phyloP scores from a whole-genome alignment of 2,113 vertebrate genomes.

The Periophthalmus modestus region DNA sequence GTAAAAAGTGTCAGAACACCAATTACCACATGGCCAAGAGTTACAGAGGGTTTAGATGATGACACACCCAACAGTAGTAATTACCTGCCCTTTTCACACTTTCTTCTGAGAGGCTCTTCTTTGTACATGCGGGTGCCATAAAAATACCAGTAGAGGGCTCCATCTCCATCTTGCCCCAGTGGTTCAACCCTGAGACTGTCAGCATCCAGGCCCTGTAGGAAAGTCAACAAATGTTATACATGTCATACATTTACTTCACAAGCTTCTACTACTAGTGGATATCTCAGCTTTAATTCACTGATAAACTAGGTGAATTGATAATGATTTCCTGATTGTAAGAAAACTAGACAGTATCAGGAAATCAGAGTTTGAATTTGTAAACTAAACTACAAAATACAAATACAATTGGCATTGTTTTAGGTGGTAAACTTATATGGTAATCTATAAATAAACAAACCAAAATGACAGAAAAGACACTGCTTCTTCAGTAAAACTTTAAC shows the following conservation, averaged over 20 bases:
- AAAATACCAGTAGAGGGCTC: slow-evolving; percentile 98
- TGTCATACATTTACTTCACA: not conserved
- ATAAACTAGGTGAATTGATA: not conserved
- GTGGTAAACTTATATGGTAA: not conserved
- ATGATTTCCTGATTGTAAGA: not conserved
- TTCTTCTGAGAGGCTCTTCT: slow-evolving; percentile 83
- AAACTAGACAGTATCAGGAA: not conserved
- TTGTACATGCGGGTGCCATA: slow-evolving; percentile 97
- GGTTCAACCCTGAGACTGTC: slow-evolving; percentile 96
- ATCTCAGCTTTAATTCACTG: not conserved
- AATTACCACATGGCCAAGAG: not conserved
- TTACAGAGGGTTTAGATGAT: slow-evolving; percentile 4
- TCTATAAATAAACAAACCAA: not conserved
- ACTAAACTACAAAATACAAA: not conserved
- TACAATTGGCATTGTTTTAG: not conserved
- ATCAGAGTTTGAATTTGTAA: too few relatives aligned
- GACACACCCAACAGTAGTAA: not conserved
- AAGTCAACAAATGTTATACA: slow-evolving; percentile 6
- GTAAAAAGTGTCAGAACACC: slow-evolving; percentile 16
- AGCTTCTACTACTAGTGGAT: not conserved
- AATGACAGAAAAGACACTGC: not conserved
- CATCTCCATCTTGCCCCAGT: slow-evolving; percentile 89
- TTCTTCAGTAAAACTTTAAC: not conserved
- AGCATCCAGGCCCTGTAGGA: slow-evolving; percentile 87
- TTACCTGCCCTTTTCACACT: slow-evolving; percentile 81